Conservation (phyloP, 2,113 vertebrate species). For the Gymnorhina tibicen region DNA sequence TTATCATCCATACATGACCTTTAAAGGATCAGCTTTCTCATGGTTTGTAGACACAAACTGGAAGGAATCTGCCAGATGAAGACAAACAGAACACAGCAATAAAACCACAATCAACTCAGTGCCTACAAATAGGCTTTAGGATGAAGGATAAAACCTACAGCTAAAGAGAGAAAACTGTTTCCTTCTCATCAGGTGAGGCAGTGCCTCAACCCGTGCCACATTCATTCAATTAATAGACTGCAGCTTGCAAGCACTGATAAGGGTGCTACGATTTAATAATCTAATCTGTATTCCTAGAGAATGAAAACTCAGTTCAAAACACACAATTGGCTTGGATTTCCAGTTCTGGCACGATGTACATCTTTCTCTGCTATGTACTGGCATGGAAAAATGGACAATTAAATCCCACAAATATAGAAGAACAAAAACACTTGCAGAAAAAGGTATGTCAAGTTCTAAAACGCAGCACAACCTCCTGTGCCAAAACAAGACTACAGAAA, state of each 20-base stretch:
- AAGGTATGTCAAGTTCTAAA: background rate
- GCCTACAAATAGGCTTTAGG: background rate
- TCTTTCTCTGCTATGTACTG: background rate
- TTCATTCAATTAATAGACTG: slow-evolving; percentile 56
- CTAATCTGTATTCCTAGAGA: slow-evolving; percentile 61
- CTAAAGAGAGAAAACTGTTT: slow-evolving; percentile 38
- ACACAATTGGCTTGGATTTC: slow-evolving; percentile 14
- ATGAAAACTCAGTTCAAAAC: background rate
- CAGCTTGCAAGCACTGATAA: slow-evolving; percentile 56
- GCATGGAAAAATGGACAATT: background rate
- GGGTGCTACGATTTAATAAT: slow-evolving; percentile 52
- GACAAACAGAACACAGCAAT: background rate
- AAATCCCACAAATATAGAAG: background rate
- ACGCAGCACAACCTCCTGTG: background rate
- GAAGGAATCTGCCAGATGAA: slow-evolving; percentile 9
- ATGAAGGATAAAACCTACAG: slow-evolving; percentile 44
- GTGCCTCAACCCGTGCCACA: background rate
- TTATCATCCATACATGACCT: background rate
- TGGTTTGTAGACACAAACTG: background rate
- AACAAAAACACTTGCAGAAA: background rate
- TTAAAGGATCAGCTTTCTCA: background rate
- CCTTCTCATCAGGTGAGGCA: slow-evolving; percentile 20
- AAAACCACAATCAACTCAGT: background rate
- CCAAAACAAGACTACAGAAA: background rate
- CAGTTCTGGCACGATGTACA: background rate